These are phyloP conservation scores for Nasonia longicornis DNA, from an alignment of 1,140 invertebrate species.

Conservation along the genomic window DNA sequence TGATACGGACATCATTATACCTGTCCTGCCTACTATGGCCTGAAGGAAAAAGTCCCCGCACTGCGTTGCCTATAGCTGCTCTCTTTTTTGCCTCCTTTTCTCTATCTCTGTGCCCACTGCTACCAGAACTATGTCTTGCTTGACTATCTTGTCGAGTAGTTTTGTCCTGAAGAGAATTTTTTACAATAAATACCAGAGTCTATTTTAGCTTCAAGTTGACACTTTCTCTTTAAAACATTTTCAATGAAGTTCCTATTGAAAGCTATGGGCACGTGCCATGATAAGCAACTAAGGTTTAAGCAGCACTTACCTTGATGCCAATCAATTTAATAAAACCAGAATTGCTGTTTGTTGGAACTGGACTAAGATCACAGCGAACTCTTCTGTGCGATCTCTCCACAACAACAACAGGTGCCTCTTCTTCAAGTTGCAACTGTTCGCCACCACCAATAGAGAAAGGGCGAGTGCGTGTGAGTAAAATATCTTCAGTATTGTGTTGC, in stretches of 20 bases:
- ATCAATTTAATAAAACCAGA: slow-evolving; percentile 63
- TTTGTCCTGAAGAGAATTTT: slow-evolving; percentile 56
- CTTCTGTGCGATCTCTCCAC: slow-evolving; percentile 66
- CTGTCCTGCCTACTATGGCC: slow-evolving; percentile 69
- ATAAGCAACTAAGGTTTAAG: slow-evolving; percentile 2
- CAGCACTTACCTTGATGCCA: slow-evolving; percentile 63
- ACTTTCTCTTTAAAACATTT: background rate
- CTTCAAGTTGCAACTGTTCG: slow-evolving; percentile 61
- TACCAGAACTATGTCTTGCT: slow-evolving; percentile 58
- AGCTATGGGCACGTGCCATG: background rate
- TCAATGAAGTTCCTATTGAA: background rate
- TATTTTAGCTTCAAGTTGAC: background rate
- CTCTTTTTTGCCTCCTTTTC: slow-evolving; percentile 66
- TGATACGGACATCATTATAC: slow-evolving; percentile 71
- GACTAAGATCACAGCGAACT: slow-evolving; percentile 66
- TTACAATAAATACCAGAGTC: background rate
- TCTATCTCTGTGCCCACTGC: slow-evolving; percentile 61
- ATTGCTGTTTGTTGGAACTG: slow-evolving; percentile 63
- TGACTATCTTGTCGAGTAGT: slow-evolving; percentile 61
- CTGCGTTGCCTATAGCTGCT: slow-evolving; percentile 69
- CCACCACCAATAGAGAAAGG: slow-evolving; percentile 60
- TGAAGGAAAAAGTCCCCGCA: slow-evolving; percentile 68
- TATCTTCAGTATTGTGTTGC: slow-evolving; percentile 61
- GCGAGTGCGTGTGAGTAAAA: slow-evolving; percentile 60
- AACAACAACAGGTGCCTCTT: slow-evolving; percentile 59